Percentiles rank a stretch among this genome's conserved stretches.
Conservation (phyloP, 2,113 vertebrate species). For the Xenotilapia leptura region DNA sequence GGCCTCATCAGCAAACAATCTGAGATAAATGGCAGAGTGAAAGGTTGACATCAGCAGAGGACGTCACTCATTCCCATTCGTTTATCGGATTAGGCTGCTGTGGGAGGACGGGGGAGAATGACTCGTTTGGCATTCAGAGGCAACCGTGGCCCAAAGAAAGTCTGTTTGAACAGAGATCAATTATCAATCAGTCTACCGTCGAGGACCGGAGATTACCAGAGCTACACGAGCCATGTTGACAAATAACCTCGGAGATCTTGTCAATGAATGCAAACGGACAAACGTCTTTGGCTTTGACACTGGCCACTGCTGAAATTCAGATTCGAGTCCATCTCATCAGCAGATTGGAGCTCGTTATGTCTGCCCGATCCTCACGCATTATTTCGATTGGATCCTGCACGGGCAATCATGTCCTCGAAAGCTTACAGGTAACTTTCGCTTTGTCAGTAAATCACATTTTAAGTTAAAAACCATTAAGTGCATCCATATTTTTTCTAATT, state of each 20-base stretch:
- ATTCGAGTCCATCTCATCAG: constrained; percentile 27
- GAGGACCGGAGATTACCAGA: constrained; percentile 31
- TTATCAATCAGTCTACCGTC: constrained; percentile 57
- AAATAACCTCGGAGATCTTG: constrained; percentile 61
- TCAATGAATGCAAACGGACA: constrained; percentile 71
- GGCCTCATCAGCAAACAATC: constrained; percentile 62
- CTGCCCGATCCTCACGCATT: neutral
- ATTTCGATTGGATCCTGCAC: neutral
- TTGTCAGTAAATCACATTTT: neutral
- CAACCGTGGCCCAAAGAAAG: constrained; percentile 39
- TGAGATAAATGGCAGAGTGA: constrained; percentile 47
- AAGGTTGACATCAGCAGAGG: constrained; percentile 33
- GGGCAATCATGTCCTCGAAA: neutral
- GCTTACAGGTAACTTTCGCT: neutral
- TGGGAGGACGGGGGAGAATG: constrained; percentile 31
- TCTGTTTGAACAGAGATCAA: constrained; percentile 74
- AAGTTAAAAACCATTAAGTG: neutral
- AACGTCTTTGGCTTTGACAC: constrained; percentile 73
- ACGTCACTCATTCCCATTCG: constrained; percentile 61
- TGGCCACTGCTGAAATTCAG: constrained; percentile 41
- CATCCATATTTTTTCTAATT: neutral
- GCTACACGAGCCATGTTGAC: constrained; percentile 61
- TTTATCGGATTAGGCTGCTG: constrained; percentile 59
- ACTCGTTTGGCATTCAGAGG: constrained; percentile 68
- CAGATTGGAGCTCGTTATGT: constrained; percentile 43